Conservation (phyloP, 2,113 vertebrate species). For the Alethe castanea region DNA sequence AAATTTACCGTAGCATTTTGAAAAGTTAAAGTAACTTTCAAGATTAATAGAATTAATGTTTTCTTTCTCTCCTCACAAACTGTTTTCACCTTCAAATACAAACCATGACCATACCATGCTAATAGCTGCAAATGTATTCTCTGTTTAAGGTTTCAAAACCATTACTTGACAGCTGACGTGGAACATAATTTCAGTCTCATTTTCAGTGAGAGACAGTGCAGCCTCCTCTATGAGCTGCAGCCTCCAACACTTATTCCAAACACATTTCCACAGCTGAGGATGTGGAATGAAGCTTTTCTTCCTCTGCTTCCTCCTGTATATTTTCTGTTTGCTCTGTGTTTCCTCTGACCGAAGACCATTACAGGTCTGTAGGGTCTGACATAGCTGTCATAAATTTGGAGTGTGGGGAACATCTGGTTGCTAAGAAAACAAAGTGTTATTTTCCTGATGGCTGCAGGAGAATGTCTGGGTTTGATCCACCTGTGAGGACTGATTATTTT, state of each 20-base stretch:
- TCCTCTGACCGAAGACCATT: not conserved
- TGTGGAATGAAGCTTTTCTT: not conserved
- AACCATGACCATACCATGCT: slow-evolving; percentile 55
- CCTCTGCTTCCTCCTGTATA: not conserved
- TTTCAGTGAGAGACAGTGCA: not conserved
- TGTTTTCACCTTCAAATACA: slow-evolving; percentile 62
- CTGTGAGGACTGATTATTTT: slow-evolving; percentile 48
- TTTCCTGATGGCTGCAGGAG: not conserved
- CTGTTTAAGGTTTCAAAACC: slow-evolving; percentile 40
- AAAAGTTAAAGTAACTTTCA: slow-evolving; percentile 61
- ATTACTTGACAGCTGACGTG: slow-evolving; percentile 28
- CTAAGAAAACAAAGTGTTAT: not conserved
- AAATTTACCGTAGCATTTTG: slow-evolving; percentile 60
- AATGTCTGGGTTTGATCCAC: slow-evolving; percentile 24
- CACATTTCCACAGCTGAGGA: not conserved
- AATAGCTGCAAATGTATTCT: slow-evolving; percentile 56
- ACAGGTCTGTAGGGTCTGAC: not conserved
- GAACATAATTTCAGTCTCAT: slow-evolving; percentile 22
- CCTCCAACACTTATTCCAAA: not conserved
- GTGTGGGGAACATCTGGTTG: slow-evolving; percentile 13
- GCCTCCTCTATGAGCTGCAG: not conserved
- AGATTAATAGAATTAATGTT: slow-evolving; percentile 60
- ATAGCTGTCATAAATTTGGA: not conserved
- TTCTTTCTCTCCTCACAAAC: slow-evolving; percentile 45
- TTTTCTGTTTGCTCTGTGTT: not conserved